Conservation (phyloP, 2,797 vertebrate genomes). For the Antennarius maculatus region DNA sequence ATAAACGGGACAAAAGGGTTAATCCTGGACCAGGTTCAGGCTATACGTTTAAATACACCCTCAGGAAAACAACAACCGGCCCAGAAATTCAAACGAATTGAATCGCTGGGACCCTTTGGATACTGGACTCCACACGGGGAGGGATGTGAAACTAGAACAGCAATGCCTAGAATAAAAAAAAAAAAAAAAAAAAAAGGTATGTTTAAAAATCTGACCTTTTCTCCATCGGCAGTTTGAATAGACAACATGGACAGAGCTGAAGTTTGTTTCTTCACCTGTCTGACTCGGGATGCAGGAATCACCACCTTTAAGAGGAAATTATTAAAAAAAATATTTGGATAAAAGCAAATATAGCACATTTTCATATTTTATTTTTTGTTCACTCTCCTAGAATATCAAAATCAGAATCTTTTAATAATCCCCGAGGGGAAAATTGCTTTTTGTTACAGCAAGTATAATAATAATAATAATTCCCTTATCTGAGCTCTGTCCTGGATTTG, state of each 20-base stretch:
- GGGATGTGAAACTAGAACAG: too few species aligned
- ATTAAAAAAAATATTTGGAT: background rate
- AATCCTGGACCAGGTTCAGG: background rate
- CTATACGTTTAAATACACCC: too few species aligned
- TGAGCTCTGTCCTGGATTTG: background rate
- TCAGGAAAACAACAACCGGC: too few species aligned
- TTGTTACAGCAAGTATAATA: too few species aligned
- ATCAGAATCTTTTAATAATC: too few species aligned
- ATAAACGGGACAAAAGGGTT: background rate
- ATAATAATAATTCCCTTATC: background rate
- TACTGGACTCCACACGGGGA: too few species aligned
- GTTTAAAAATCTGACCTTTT: conserved; percentile 80
- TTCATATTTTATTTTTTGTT: background rate
- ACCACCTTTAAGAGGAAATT: conserved; percentile 47
- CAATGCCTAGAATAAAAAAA: background rate
- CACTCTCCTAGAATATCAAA: too few species aligned
- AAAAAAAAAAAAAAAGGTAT: too few species aligned
- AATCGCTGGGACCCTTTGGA: too few species aligned
- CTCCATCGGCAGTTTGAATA: conserved; percentile 77
- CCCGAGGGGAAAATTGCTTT: too few species aligned
- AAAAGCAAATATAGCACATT: background rate
- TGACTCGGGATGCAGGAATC: conserved; percentile 72
- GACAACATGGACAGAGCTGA: conserved; percentile 83
- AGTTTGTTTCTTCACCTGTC: conserved; percentile 83
- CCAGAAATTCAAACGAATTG: too few species aligned